Evolutionary conservation across 2,888 invertebrate species (phyloP).

Genomic region (Lissonota sp.): DNA sequence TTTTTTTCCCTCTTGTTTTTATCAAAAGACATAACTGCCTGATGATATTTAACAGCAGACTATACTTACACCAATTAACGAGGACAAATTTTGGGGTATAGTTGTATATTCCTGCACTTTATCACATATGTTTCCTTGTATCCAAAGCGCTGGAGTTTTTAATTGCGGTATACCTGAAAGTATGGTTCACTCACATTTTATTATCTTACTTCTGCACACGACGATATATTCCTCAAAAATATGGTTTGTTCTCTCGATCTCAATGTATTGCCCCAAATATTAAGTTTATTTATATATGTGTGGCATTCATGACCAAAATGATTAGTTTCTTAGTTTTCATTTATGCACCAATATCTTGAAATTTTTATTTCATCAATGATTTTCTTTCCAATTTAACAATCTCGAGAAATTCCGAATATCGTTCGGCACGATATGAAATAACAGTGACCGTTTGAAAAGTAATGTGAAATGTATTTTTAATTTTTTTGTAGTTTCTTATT

Average conservation of each 20-base stretch:
- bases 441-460: too few relatives aligned
- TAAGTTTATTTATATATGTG: neutral
- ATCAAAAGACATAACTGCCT: conserved; percentile 42
- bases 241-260: conserved; percentile 45
- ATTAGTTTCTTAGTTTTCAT: too few relatives aligned
- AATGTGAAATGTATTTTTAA: too few relatives aligned
- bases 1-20: conserved; percentile 6
- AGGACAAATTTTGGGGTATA: conserved; percentile 4
- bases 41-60: conserved; percentile 31
- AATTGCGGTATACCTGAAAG: conserved; percentile 26
- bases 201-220: neutral
- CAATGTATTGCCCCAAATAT: conserved; percentile 31
- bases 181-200: conserved; percentile 47
- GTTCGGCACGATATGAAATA: too few relatives aligned
- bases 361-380: too few relatives aligned
- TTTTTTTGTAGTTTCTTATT: too few relatives aligned
- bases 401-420: too few relatives aligned
- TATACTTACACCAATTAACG: conserved; percentile 24
- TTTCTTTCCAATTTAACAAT: too few relatives aligned
- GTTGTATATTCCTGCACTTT: neutral
- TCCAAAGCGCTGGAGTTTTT: conserved; percentile 11
- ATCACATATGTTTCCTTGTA: neutral
- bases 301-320: too few relatives aligned
- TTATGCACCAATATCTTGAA: too few relatives aligned
- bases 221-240: conserved; percentile 23